Percentiles rank a stretch among this genome's conserved stretches.
These are phyloP conservation scores for Apostichopus californicus DNA, from an alignment of 35 echinoderm and acorn worm species.

Conservation along the genomic window DNA sequence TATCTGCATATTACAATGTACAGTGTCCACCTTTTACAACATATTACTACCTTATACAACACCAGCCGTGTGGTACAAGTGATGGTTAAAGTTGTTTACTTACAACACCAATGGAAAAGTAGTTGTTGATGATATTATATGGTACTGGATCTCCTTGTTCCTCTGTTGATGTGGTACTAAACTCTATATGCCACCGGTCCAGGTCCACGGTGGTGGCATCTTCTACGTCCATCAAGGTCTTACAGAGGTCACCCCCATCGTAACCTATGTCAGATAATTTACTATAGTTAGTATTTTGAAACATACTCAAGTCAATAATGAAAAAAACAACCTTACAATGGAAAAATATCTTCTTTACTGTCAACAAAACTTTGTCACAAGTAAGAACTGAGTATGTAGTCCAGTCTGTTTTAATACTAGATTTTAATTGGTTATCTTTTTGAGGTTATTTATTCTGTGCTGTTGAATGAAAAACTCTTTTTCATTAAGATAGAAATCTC, in stretches of 20 bases:
- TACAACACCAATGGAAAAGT: conserved; percentile 99
- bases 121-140: conserved; percentile 99
- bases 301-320: background rate
- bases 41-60: too few species aligned
- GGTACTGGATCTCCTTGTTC: conserved; percentile 98
- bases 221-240: conserved; percentile 77
- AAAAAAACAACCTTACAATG: too few species aligned
- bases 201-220: conserved; percentile 66
- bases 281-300: background rate
- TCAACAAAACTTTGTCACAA: too few species aligned
- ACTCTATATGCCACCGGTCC: conserved; percentile 97
- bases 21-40: too few species aligned
- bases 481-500: background rate
- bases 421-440: background rate
- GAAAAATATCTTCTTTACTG: too few species aligned
- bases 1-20: too few species aligned
- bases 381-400: too few species aligned
- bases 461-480: background rate
- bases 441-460: background rate
- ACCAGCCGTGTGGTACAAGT: too few species aligned
- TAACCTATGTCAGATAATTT: conserved; percentile 64
- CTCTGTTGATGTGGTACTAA: conserved; percentile 88
- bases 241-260: conserved; percentile 85
- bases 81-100: conserved; percentile 3
- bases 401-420: background rate